Evolutionary conservation across 2,888 invertebrate species (phyloP), one percentile per base, ranked within the genome.

Genomic region (Malachius bipustulatus): DNA sequence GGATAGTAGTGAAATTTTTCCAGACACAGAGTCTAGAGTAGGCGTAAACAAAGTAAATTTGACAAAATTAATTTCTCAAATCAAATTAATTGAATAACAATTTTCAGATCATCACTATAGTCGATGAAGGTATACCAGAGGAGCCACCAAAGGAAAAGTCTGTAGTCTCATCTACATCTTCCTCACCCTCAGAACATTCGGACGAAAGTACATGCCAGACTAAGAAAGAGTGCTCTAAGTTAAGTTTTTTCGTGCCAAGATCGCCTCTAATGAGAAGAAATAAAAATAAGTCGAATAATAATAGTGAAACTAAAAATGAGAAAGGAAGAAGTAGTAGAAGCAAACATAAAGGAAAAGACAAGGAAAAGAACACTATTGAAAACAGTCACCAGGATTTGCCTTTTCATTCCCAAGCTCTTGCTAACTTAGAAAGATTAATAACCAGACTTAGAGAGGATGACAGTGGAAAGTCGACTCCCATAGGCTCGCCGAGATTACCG

Each of bases 1-100:
- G 26, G 89, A 89, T 56, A 88, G 87, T 0, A 82, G 84, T 50
- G 87, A 87, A 55, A 68, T 87, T 48, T 71, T 81, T 30, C 71
- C 74, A 4, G 65, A 69, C 16, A 65, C 64, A 24, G 53, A 51
- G 37, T 8, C 24, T 19, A n/a, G 24, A 8, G n/a, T 19, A 8
- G 6, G 24, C n/a, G n/a, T 8, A 19, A 19, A n/a, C 24, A n/a
- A 8, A 19, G 24, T 19, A 8, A 19, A 19, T n/a, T n/a, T n/a
- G n/a, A n/a, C n/a, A n/a, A n/a, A n/a, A n/a, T n/a, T n/a, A n/a
- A n/a, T n/a, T n/a, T n/a, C n/a, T n/a, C n/a, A n/a, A n/a, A n/a
- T n/a, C n/a, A n/a, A n/a, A n/a, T n/a, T n/a, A n/a, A n/a, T n/a
- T n/a, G n/a, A n/a, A n/a, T n/a, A n/a, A n/a, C n/a, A n/a, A n/a